phyloP scores from a whole-genome alignment of 2,888 invertebrate genomes.

The Sesia bembeciformis region DNA sequence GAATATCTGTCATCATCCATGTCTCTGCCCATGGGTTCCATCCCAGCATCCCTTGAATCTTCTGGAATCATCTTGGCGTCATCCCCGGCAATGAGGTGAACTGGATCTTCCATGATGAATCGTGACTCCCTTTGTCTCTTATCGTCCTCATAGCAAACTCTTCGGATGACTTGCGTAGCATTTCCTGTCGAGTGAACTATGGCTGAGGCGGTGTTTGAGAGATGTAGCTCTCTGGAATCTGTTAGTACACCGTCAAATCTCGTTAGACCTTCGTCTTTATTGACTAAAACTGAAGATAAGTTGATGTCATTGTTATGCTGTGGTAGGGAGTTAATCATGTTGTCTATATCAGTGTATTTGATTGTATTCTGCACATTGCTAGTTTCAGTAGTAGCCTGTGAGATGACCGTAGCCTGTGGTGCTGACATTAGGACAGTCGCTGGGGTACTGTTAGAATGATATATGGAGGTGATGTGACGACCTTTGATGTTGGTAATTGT shows the following conservation, averaged over 20 bases:
- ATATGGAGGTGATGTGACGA: slow-evolving; percentile 57
- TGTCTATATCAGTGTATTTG: slow-evolving; percentile 52
- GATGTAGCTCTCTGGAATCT: slow-evolving; percentile 46
- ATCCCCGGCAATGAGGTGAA: slow-evolving; percentile 37
- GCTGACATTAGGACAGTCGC: slow-evolving; percentile 59
- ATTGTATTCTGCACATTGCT: slow-evolving; percentile 25
- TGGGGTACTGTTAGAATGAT: slow-evolving; percentile 47
- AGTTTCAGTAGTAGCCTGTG: slow-evolving; percentile 42
- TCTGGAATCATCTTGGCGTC: slow-evolving; percentile 49
- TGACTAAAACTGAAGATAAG: slow-evolving; percentile 41
- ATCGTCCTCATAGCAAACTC: slow-evolving; percentile 49
- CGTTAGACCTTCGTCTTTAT: slow-evolving; percentile 44
- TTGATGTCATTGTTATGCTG: slow-evolving; percentile 31
- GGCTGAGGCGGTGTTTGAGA: slow-evolving; percentile 47
- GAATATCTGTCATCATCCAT: slow-evolving; percentile 48
- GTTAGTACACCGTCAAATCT: slow-evolving; percentile 48
- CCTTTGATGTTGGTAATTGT: slow-evolving; percentile 48
- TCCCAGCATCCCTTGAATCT: slow-evolving; percentile 39
- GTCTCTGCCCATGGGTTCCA: slow-evolving; percentile 38
- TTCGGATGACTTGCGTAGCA: slow-evolving; percentile 59
- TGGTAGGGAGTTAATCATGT: slow-evolving; percentile 45
- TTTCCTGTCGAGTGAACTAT: slow-evolving; percentile 52
- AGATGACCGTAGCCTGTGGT: slow-evolving; percentile 58
- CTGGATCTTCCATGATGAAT: slow-evolving; percentile 43
- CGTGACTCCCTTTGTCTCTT: slow-evolving; percentile 30